Base-by-base conservation (phyloP, 2,888 invertebrate genomes). In the Conistra vaccinii region DNA sequence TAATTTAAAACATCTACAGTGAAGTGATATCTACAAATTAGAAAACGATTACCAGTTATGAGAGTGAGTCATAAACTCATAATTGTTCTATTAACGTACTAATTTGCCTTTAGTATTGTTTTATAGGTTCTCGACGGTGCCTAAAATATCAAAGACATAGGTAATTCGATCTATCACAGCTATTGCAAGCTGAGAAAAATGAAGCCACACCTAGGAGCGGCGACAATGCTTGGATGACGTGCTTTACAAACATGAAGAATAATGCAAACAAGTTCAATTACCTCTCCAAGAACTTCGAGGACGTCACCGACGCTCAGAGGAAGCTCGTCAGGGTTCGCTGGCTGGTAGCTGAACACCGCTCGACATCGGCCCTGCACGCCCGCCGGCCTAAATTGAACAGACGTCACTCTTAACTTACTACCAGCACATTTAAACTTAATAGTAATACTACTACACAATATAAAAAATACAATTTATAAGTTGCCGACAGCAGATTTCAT, bases 291-390 rank as follows among this genome's bases (percentile, higher is more conserved):
- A 86, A 99, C 98, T 92, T 99, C 99, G 85, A 99, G 98, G 39
- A 98, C 97, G 95, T 99, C 99, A 84, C 99, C 99, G 61, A 99
- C 98, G 87, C 97, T 97, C 81, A 99, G 97, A 85, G 97, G 97
- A 87, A 99, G 95, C 94, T 99, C 99, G 96, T 99, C 99, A 78
- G 98, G 98, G 93, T 99, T 99, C 84, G 98, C 98, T 72, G 99
- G 99, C 89, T 98, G 98, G 95, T 99, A 99, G 94, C 98, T 98
- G 95, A 98, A 99, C 86, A 99, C 97, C 68, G 98, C 99, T 91
- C 98, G 97, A 93, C 99, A 98, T 91, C 97, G 97, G 80, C 98
- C 97, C 88, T 95, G 94, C 78, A 93, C 93, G 65, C 94, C 93
- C 65, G 91, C 86, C 55, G 94, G 87, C 87, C 95, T 96, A 87